These are phyloP conservation scores for Dromiciops gliroides DNA, from an alignment of 2,113 vertebrate genomes.

Conservation along the genomic window DNA sequence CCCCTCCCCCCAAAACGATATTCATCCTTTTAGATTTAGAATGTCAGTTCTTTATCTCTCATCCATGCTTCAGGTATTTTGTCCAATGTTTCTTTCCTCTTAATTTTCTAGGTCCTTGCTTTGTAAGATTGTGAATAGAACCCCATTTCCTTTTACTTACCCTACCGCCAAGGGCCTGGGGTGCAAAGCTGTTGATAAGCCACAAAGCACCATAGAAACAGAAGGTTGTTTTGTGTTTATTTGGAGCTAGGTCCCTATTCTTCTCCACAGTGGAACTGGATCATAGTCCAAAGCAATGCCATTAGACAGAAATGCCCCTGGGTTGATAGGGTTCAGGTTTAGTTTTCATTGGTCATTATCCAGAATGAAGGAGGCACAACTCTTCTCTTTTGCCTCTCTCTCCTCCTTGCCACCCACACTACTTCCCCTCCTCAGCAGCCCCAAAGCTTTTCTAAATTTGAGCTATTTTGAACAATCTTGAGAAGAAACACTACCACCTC, in stretches of 20 bases:
- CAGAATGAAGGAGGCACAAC: not conserved
- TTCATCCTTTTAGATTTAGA: not conserved
- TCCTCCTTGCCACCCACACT: not conserved
- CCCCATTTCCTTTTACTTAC: not conserved
- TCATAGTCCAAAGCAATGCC: not conserved
- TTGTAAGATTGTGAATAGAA: not conserved
- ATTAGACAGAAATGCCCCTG: not conserved
- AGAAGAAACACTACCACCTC: conserved; percentile 10
- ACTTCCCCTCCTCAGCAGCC: not conserved
- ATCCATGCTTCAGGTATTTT: not conserved
- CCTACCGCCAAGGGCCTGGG: not conserved
- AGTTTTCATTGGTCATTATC: not conserved
- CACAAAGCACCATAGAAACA: not conserved
- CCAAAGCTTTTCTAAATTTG: not conserved
- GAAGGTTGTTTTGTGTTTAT: not conserved
- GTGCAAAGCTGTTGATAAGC: not conserved
- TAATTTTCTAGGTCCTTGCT: not conserved
- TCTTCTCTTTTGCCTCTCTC: not conserved
- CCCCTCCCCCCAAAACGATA: not conserved
- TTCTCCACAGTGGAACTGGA: not conserved
- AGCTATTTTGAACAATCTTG: conserved; percentile 11
- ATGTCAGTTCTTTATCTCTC: not conserved
- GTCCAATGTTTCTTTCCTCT: not conserved
- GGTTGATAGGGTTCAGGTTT: not conserved
- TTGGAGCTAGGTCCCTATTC: not conserved